phyloP scores from a whole-genome alignment of 2,113 vertebrate genomes.

The Dipodomys ordii region DNA sequence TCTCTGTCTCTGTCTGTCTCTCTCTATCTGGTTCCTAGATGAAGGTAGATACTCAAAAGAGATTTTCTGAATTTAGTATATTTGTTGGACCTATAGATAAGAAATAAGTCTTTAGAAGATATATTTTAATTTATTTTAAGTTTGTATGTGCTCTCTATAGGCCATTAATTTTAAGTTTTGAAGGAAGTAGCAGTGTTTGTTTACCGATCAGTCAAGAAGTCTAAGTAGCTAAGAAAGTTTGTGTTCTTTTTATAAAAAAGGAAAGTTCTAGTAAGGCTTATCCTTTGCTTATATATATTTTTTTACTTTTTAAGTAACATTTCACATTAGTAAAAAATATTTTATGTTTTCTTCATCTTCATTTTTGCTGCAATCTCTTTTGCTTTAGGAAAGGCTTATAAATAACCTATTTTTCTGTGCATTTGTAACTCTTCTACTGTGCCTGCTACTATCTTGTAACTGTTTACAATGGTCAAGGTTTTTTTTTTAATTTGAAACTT shows the following conservation, averaged over 20 bases:
- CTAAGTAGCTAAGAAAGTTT: conserved; percentile 43
- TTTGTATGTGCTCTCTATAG: conserved; percentile 4
- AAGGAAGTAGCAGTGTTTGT: background rate
- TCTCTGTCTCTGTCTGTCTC: no score
- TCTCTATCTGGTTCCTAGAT: background rate
- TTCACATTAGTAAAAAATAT: background rate
- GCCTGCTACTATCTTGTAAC: conserved; percentile 20
- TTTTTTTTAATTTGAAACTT: conserved; percentile 67
- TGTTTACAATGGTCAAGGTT: conserved; percentile 49
- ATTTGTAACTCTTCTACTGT: background rate
- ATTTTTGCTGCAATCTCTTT: conserved; percentile 48
- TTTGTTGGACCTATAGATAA: background rate
- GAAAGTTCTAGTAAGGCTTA: background rate
- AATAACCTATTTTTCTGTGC: background rate
- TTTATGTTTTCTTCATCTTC: conserved; percentile 60
- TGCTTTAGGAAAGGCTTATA: conserved; percentile 20
- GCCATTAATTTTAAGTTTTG: conserved; percentile 44
- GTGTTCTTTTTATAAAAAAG: background rate
- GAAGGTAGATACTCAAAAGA: background rate
- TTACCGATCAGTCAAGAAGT: conserved; percentile 35
- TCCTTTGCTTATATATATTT: conserved; percentile 18
- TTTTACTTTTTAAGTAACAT: conserved; percentile 32
- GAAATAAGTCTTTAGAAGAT: conserved; percentile 4
- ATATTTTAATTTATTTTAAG: conserved; percentile 41
- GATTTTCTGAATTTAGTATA: conserved; percentile 24